Evolutionary conservation across 2,113 vertebrate species (phyloP).

Genomic region (Cromileptes altivelis): DNA sequence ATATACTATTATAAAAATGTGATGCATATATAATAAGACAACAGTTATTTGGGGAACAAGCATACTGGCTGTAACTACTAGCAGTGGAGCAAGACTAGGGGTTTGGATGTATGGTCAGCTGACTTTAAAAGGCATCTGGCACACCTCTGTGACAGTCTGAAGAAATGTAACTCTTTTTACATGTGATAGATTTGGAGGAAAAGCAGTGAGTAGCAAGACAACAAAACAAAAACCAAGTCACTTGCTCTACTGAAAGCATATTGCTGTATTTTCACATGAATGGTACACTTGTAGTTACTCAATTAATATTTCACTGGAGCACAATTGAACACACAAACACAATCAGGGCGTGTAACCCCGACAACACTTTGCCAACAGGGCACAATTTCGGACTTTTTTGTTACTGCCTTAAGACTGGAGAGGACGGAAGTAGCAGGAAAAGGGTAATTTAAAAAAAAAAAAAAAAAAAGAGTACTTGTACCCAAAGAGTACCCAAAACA

Average conservation of each 20-base stretch:
- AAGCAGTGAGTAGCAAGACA: not conserved
- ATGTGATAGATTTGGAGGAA: not conserved
- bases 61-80: not conserved
- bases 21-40: no score
- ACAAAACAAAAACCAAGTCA: slow-evolving; percentile 21
- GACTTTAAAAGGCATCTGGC: slow-evolving; percentile 66
- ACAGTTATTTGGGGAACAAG: not conserved
- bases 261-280: slow-evolving; percentile 67
- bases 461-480: slow-evolving; percentile 20
- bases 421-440: slow-evolving; percentile 53
- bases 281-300: slow-evolving; percentile 45
- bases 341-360: not conserved
- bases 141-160: slow-evolving; percentile 46
- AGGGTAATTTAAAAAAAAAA: not conserved
- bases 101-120: slow-evolving; percentile 41
- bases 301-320: slow-evolving; percentile 40
- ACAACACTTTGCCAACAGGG: slow-evolving; percentile 20
- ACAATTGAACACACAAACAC: slow-evolving; percentile 37
- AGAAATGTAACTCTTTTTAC: slow-evolving; percentile 22
- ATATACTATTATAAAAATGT: not conserved
- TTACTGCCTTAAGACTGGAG: slow-evolving; percentile 24
- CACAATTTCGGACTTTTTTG: slow-evolving; percentile 30
- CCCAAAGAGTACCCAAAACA: slow-evolving; percentile 35
- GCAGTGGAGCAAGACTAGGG: not conserved
- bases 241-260: slow-evolving; percentile 26